Base-by-base conservation (phyloP, 2,888 invertebrate genomes). In the Limenitis arthemis region DNA sequence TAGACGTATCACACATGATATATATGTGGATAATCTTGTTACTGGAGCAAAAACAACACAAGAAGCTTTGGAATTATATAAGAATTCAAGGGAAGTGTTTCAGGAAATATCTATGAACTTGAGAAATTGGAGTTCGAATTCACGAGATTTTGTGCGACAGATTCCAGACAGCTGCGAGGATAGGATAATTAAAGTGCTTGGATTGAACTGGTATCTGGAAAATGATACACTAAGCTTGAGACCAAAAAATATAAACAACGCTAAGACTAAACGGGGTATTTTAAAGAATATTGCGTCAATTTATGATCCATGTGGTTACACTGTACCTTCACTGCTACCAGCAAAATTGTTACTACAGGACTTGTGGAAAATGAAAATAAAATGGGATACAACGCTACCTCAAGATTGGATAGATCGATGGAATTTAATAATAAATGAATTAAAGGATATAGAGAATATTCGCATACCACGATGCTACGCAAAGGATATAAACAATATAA, bases 261-360 rank as follows among this genome's bases (percentile, higher is more conserved):
- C 28, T 38, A 42, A 33, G 36, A 8, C 5, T 9, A 50, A 7
- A 30, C 51, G 8, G 54, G 49, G 34, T 53, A 56, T 39, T 8
- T 39, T 39, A 39, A 39, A 39, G 12, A 11, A 20, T 11, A 12
- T 39, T 7, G 39, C 39, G 6, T 37, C 34, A 4, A 8, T 54
- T 8, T 59, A 51, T 38, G 59, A 59, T 32, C 53, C 56, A 6
- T 39, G 39, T 11, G 7, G 51, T 53, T 37, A 53, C 53, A 54
- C 40, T 0, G 29, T 38, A 1, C 53, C 54, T 5, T 1, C 48
- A 1, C 9, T 53, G 4, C 12, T 58, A 29, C 34, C 55, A 8
- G 38, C 47, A 9, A 55, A 58, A 36, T 8, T 51, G 12, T 42
- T 49, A 34, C 20, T 55, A 7, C 58, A 58, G 42, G 44, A 49